phyloP scores from a whole-genome alignment of 30 jellyfish, hydroid and myxozoan genomes.

The Hydra vulgaris region DNA sequence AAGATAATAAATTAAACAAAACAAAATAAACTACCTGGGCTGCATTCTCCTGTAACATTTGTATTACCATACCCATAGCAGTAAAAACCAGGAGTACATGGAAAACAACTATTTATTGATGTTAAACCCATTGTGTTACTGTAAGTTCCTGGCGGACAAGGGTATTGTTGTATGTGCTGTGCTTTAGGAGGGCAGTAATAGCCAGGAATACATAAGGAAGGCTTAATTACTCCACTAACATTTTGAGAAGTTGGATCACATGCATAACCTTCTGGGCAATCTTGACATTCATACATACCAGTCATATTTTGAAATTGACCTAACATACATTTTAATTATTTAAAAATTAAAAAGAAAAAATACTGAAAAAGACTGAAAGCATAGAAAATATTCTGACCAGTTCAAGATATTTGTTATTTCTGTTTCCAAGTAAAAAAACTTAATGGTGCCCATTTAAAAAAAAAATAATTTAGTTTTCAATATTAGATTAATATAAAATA shows the following conservation, averaged over 20 bases:
- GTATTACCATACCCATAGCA: conserved; percentile 75
- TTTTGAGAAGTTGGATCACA: conserved; percentile 76
- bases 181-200: conserved; percentile 81
- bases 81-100: conserved; percentile 76
- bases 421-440: too few species aligned
- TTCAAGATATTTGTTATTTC: too few species aligned
- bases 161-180: conserved; percentile 57
- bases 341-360: too few species aligned
- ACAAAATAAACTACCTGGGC: conserved; percentile 30
- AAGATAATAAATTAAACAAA: not conserved
- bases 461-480: too few species aligned
- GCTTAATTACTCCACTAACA: conserved; percentile 77
- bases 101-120: conserved; percentile 47
- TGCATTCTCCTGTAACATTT: conserved; percentile 54
- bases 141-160: conserved; percentile 90
- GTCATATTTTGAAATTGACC: conserved; percentile 70
- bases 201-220: conserved; percentile 72
- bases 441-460: too few species aligned
- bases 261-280: conserved; percentile 71
- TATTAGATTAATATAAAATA: too few species aligned
- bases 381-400: too few species aligned
- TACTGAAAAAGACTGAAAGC: too few species aligned
- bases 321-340: conserved; percentile 6
- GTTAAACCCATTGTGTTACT: conserved; percentile 57
- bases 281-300: conserved; percentile 65